Percentiles rank a stretch among this genome's conserved stretches.
phyloP scores from a whole-genome alignment of 2,888 invertebrate species.

The Pelosia muscerda region DNA sequence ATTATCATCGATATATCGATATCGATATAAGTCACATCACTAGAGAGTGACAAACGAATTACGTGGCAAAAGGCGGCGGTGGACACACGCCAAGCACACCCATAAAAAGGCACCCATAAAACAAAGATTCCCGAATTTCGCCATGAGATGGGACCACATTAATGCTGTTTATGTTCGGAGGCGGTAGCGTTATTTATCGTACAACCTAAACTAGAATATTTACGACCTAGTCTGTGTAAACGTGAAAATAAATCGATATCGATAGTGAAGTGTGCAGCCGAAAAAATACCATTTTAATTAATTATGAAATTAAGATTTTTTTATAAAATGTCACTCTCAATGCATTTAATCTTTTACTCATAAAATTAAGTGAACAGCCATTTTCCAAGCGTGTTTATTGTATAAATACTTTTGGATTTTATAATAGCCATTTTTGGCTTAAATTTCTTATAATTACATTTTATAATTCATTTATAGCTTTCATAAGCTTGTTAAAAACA shows the following conservation, averaged over 20 bases:
- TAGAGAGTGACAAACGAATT: slow-evolving; percentile 49
- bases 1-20: slow-evolving; percentile 14
- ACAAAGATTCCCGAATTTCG: slow-evolving; percentile 49
- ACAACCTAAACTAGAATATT: slow-evolving; percentile 3
- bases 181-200: slow-evolving; percentile 1
- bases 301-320: too few relatives aligned
- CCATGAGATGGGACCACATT: slow-evolving; percentile 36
- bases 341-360: too few relatives aligned
- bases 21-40: slow-evolving; percentile 34
- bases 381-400: too few relatives aligned
- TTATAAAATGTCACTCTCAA: too few relatives aligned
- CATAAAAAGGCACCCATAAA: slow-evolving; percentile 52
- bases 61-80: slow-evolving; percentile 42
- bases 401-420: too few relatives aligned
- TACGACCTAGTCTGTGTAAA: background rate
- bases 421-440: too few relatives aligned
- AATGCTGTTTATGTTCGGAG: slow-evolving; percentile 9
- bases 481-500: too few relatives aligned
- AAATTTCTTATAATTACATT: too few relatives aligned
- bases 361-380: too few relatives aligned
- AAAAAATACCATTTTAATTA: too few relatives aligned
- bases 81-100: slow-evolving; percentile 46
- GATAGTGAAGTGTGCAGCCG: background rate
- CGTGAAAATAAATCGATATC: background rate
- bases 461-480: too few relatives aligned